Percentiles rank a stretch among this genome's conserved stretches.
phyloP scores from a whole-genome alignment of 2,888 invertebrate genomes.

The Gisinianus flammeolus region DNA sequence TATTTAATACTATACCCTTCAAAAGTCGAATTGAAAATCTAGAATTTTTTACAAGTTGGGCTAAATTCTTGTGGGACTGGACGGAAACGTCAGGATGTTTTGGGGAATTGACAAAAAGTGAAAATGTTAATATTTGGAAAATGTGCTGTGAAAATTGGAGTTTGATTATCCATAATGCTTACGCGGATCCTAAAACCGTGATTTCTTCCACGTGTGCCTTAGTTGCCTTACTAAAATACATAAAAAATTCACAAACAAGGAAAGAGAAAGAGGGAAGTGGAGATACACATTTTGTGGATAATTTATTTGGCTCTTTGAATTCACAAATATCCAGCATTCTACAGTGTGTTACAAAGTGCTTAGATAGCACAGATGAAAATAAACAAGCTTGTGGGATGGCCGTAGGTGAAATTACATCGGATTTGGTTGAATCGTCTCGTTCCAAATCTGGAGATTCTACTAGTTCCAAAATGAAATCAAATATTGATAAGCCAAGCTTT shows the following conservation, averaged over 20 bases:
- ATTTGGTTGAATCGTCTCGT: conserved; percentile 24
- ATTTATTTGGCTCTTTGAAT: neutral
- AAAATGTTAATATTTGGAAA: conserved; percentile 6
- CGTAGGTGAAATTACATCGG: conserved; percentile 50
- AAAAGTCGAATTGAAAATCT: conserved; percentile 23
- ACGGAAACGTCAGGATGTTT: neutral
- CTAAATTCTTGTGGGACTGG: conserved; percentile 1
- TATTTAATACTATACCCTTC: conserved; percentile 22
- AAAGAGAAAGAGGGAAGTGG: neutral
- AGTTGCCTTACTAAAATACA: conserved; percentile 44
- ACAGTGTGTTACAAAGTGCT: conserved; percentile 45
- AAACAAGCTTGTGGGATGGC: conserved; percentile 56
- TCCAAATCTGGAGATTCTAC: neutral
- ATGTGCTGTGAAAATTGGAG: neutral
- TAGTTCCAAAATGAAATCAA: neutral
- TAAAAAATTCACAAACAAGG: conserved; percentile 20
- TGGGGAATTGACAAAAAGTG: neutral
- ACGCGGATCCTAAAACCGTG: conserved; percentile 3
- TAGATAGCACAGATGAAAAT: conserved; percentile 48
- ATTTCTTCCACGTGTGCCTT: conserved; percentile 32
- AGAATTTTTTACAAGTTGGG: conserved; percentile 16
- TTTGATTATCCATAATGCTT: neutral
- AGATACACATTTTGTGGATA: neutral
- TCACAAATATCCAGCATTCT: conserved; percentile 33
- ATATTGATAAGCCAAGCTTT: neutral